phyloP scores from a whole-genome alignment of 2,888 invertebrate species.

The Hypsopygia costalis region DNA sequence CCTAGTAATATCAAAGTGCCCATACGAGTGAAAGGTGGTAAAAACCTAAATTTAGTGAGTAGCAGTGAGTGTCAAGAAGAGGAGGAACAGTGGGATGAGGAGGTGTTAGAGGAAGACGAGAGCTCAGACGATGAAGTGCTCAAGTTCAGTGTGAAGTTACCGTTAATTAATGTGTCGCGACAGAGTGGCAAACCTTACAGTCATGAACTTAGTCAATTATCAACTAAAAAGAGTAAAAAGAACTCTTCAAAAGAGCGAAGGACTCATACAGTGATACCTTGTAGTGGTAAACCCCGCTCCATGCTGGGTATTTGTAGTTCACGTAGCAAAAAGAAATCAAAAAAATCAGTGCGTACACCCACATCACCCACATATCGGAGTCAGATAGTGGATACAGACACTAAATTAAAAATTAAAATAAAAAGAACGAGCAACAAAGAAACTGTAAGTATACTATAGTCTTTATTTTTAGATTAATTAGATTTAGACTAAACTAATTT shows the following conservation, averaged over 20 bases:
- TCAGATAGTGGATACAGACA: slow-evolving; percentile 83
- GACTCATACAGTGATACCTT: slow-evolving; percentile 62
- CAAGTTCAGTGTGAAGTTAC: slow-evolving; percentile 71
- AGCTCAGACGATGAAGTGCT: slow-evolving; percentile 75
- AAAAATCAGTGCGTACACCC: slow-evolving; percentile 59
- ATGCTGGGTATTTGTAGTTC: slow-evolving; percentile 74
- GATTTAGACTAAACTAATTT: no score
- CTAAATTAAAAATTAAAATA: slow-evolving; percentile 86
- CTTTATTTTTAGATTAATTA: no score
- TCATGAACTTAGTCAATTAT: slow-evolving; percentile 80
- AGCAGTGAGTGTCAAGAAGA: slow-evolving; percentile 69
- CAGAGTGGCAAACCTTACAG: slow-evolving; percentile 77
- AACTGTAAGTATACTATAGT: slow-evolving; percentile 52
- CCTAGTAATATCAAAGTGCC: slow-evolving; percentile 51
- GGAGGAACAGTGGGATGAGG: slow-evolving; percentile 42
- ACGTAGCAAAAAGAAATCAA: slow-evolving; percentile 72
- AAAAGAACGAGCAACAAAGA: slow-evolving; percentile 80
- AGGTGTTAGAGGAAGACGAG: slow-evolving; percentile 43
- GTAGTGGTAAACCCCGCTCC: slow-evolving; percentile 74
- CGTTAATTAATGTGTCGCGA: slow-evolving; percentile 58
- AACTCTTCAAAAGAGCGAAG: slow-evolving; percentile 55
- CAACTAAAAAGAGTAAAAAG: slow-evolving; percentile 71
- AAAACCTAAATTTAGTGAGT: slow-evolving; percentile 76
- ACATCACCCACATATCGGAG: slow-evolving; percentile 80
- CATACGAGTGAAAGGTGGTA: slow-evolving; percentile 72